phyloP scores from a whole-genome alignment of 2,797 vertebrate genomes.

The Pseudochirops corinnae region DNA sequence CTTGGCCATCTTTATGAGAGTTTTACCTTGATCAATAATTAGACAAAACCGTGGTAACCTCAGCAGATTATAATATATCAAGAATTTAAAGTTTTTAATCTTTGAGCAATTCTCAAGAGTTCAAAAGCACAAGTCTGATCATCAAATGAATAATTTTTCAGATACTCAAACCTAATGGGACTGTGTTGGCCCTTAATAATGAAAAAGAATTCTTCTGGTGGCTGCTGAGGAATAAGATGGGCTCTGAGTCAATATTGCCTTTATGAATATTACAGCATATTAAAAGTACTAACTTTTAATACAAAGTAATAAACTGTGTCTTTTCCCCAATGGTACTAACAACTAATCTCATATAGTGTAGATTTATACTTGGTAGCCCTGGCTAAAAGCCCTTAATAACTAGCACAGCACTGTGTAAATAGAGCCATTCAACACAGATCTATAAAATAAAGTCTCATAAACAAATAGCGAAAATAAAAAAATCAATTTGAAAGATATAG shows the following conservation, averaged over 20 bases:
- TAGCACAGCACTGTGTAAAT: slow-evolving; percentile 33
- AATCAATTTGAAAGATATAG: slow-evolving; percentile 42
- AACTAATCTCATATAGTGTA: slow-evolving; percentile 75
- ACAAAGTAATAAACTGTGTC: slow-evolving; percentile 72
- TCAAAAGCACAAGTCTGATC: slow-evolving; percentile 64
- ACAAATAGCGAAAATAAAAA: slow-evolving; percentile 18
- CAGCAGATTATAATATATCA: slow-evolving; percentile 50
- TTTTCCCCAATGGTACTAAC: slow-evolving; percentile 74
- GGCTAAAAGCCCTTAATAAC: slow-evolving; percentile 67
- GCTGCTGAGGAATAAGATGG: slow-evolving; percentile 67
- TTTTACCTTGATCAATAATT: slow-evolving; percentile 61
- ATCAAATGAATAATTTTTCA: slow-evolving; percentile 77
- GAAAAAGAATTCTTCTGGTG: slow-evolving; percentile 76
- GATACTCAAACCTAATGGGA: slow-evolving; percentile 72
- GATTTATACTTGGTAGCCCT: slow-evolving; percentile 71
- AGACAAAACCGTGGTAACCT: slow-evolving; percentile 58
- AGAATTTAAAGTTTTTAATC: slow-evolving; percentile 65
- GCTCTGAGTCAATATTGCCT: slow-evolving; percentile 65
- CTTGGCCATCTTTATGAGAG: slow-evolving; percentile 42
- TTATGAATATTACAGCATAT: slow-evolving; percentile 70
- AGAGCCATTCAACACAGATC: slow-evolving; percentile 52
- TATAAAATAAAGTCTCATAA: slow-evolving; percentile 59
- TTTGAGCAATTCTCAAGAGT: slow-evolving; percentile 68
- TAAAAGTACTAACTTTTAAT: slow-evolving; percentile 74
- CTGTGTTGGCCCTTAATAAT: slow-evolving; percentile 72